Evolutionary conservation across 2,888 invertebrate species (phyloP).

Genomic region (Lasioglossum calceatum): DNA sequence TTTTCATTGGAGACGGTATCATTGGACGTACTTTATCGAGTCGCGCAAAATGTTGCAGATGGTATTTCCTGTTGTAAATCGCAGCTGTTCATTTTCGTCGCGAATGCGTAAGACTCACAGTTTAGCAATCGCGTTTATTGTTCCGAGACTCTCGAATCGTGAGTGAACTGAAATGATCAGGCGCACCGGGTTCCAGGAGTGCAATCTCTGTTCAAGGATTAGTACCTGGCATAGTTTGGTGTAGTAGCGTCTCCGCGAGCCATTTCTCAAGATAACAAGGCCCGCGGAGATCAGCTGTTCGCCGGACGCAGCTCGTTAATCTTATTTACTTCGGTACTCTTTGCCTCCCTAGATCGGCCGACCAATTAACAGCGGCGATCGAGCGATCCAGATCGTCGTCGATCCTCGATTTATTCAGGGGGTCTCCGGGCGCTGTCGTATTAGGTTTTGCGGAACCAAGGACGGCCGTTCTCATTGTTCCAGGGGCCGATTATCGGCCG

Average conservation of each 20-base stretch:
- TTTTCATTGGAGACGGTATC: background rate
- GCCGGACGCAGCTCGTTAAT: conserved; percentile 19
- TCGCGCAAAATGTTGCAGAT: background rate
- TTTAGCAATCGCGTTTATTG: background rate
- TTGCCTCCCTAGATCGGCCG: background rate
- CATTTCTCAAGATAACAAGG: background rate
- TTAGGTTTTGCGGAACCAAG: conserved; percentile 55
- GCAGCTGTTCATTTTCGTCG: background rate
- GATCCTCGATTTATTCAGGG: background rate
- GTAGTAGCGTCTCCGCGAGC: background rate
- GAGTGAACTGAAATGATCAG: background rate
- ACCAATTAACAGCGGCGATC: conserved; percentile 6
- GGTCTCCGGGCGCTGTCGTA: conserved; percentile 19
- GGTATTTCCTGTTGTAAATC: background rate
- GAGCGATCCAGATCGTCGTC: conserved; percentile 4
- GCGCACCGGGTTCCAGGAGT: background rate
- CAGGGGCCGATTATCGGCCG: conserved; percentile 51
- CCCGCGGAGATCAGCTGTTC: background rate
- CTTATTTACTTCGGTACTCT: background rate
- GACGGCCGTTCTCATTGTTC: conserved; percentile 58
- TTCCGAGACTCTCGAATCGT: background rate
- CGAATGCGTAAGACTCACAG: background rate
- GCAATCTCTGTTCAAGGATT: background rate
- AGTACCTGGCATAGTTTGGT: background rate
- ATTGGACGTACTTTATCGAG: too few species aligned